Evolutionary conservation across 2,113 vertebrate species (phyloP), one percentile per base, ranked within the genome.

Genomic region (Vanacampus margaritifer): DNA sequence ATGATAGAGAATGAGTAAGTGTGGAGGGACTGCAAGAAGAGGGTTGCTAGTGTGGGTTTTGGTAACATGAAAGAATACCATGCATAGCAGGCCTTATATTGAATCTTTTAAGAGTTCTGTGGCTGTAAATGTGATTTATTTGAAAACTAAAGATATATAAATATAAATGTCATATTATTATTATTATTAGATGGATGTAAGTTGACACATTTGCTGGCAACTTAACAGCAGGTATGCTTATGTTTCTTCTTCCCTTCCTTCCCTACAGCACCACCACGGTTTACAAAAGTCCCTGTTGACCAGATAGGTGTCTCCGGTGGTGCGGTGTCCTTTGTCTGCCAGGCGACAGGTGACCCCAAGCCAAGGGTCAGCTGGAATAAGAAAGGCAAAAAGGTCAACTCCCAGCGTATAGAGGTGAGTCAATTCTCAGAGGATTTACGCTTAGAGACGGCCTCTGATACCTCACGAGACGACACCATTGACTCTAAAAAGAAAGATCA

Each of bases 331-430:
- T 99, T 99, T 0, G 96, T 99, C n/a, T 99, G 97, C 87, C 96
- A 98, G 79, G 97, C 97, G 0, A 92, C 92, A 0, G 97, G 97
- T 0, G 94, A 98, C 79, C 97, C 97, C 17, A 97, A 97, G 85
- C 97, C 97, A 0, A 92, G 91, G 57, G 96, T 99, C 64, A 96
- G 94, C 77, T 99, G 97, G 97, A 98, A 96, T 89, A 99, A 99
- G 90, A 98, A 98, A 72, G 97, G 97, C 65, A 98, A 99, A 87
- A 96, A 97, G 75, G 96, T 98, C 78, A 99, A 97, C 84, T 98
- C 97, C 0, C 97, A 98, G 85, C 93, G 97, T 54, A 98, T 99
- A 9, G 97, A 99, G 97, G 97, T 99, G 76, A 90, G 89, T 67
- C 43, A 13, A 23, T 50, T 36, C 28, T 28, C 48, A 57, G 12